Evolutionary conservation across 2,797 vertebrate species (phyloP).

Genomic region (Siniperca undulata): DNA sequence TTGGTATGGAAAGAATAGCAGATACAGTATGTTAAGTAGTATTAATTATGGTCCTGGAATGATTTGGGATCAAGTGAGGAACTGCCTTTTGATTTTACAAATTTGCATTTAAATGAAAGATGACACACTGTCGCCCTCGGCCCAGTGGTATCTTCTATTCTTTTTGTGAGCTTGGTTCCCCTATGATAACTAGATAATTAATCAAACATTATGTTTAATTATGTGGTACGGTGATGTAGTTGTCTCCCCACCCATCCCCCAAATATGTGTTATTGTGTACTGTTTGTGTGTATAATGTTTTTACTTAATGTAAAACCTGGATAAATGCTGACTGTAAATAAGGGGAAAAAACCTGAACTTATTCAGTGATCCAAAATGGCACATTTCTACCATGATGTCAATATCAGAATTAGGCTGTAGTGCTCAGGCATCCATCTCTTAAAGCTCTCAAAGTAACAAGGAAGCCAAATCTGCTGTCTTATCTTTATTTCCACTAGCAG

Average conservation of each 20-base stretch:
- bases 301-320: background rate
- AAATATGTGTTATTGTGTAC: background rate
- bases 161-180: background rate
- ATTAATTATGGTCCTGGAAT: background rate
- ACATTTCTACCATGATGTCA: background rate
- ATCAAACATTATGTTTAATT: too few relatives aligned
- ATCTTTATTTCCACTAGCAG: conserved; percentile 24
- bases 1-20: background rate
- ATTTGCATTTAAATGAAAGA: conserved; percentile 18
- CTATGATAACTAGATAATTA: background rate
- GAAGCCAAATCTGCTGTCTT: conserved; percentile 6
- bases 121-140: background rate
- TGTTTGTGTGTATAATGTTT: conserved; percentile 1
- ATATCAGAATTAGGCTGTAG: background rate
- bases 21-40: background rate
- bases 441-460: background rate
- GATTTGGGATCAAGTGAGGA: background rate
- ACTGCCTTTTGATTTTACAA: background rate
- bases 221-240: background rate
- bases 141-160: background rate
- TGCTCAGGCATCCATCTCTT: background rate
- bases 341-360: background rate
- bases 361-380: background rate
- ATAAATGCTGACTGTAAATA: background rate
- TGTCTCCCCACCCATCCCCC: background rate